Base-by-base conservation (phyloP, 2,888 invertebrate genomes). In the Melipona beecheii region DNA sequence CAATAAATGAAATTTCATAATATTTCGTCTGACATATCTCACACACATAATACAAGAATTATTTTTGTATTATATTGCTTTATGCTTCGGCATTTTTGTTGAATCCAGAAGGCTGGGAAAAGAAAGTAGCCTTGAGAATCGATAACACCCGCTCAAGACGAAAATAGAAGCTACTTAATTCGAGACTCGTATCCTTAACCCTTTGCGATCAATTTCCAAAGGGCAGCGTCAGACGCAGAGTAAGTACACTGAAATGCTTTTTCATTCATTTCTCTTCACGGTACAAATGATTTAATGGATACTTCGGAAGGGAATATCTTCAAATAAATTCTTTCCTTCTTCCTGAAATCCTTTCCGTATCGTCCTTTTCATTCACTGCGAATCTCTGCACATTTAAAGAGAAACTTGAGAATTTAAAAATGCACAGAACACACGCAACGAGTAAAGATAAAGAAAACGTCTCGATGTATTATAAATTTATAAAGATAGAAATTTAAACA, bases 81-180 rank as follows among this genome's bases (percentile, higher is more conserved):
- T 43, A 43, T 9, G 2, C 49, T 17, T 24, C 11, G 27, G 58
- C n/a, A 49, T 13, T 66, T 58, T 31, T 6, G 1, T 13, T 15
- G 43, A 50, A 17, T 31, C n/a, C 11, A 58, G 17, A 49, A 65
- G 58, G 60, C 5, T 27, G 3, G 24, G 11, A 13, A 27, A 27
- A 19, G n/a, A 27, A 19, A 11, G 27, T 31, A 78, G 66, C 49
- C 50, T 36, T 2, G 50, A 9, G 9, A 68, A 78, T 78, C 78
- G 78, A 78, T 78, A 68, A 36, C 21, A 21, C 31, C 13, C 31
- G n/a, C 78, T 64, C n/a, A 36, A 49, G 78, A 72, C 66, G 31
- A 50, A 73, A 72, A 78, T 78, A 78, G 78, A 73, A 68, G 24
- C 66, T 68, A 73, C 66, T 78, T 58, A 66, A 73, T 78, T 72